Evolutionary conservation across 2,888 invertebrate genomes (phyloP), one percentile per base, ranked within the genome.

Genomic region (Lordiphosa andalusiaca): DNA sequence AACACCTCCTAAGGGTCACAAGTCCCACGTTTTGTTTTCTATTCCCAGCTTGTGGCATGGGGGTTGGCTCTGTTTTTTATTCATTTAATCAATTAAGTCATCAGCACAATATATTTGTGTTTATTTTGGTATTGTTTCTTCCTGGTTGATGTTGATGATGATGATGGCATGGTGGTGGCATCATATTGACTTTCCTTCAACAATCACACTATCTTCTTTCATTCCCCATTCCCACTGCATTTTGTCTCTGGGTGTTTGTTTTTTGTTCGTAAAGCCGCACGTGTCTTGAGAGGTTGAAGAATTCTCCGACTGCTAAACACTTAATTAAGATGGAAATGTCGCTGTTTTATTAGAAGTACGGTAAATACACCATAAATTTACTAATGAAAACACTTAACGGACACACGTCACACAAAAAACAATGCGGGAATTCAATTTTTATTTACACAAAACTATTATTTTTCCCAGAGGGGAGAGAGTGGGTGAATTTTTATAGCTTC

Each of bases 41-140:
- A 19, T 46, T 49, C 50, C 42, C 23, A 19, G 64, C 49, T 58
- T 40, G 44, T 36, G 35, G 46, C 64, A 35, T 30, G 37, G 44
- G 40, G 46, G 46, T 67, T 39, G 30, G 30, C 30, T 42, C 2
- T 39, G 25, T 81, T 87, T 87, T 87, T 87, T 86, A 86, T 78
- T 60, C 83, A 82, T 75, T 86, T 76, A 86, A 88, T 83, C 87
- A 87, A 86, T 87, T 86, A 87, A 88, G 87, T 84, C 77, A 73
- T 87, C 76, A 78, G 80, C 37, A 35, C 58, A 61, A 55, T 84
- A 63, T 68, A 63, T 68, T 78, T 68, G 71, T 66, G 54, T 84
- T 77, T 65, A 67, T 51, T 38, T 42, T 63, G n/a, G 40, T 30
- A 50, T 63, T 58, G 63, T 63, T 67, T 71, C 67, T 78, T 64